Base-by-base conservation (phyloP, 2,888 invertebrate species). In the Acleris literana region DNA sequence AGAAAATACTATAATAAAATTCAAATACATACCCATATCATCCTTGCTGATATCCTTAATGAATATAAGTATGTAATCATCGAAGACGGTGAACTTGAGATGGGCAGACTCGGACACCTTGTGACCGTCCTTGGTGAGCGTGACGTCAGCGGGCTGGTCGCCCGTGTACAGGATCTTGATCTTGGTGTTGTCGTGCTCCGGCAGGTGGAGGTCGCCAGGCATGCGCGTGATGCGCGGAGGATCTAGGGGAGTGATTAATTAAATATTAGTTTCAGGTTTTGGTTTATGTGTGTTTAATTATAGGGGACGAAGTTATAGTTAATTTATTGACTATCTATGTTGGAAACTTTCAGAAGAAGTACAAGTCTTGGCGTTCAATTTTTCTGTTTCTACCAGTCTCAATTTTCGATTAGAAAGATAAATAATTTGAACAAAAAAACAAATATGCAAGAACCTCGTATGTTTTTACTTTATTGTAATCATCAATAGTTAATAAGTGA, bases 151-250 rank as follows among this genome's bases (percentile, higher is more conserved):
- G 6, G 99, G 99, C 84, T 99, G 98, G 83, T 99, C 99, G 33
- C 99, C 99, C 62, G 96, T 95, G 93, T 99, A 99, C 82, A 97
- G 97, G 72, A 99, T 96, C 93, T 99, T 99, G 80, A 99, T 96
- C 92, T 99, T 99, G 9, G 98, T 97, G 86, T 99, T 99, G 79
- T 99, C 99, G 59, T 97, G 96, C 82, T 98, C 98, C 0, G 99
- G 97, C 3, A 99, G 93, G 80, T 96, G 97, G 18, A 99, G 92
- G 81, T 98, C 97, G 49, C 95, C 96, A 9, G 99, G 98, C 87
- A 98, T 96, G 64, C 97, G 95, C 71, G 97, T 97, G 84, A 99
- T 98, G 76, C 96, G 95, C 54, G 98, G 99, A 63, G 99, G 98
- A 73, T 96, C 97, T 95, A 85, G 17, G 22, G 7, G 49, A 7